Conservation (phyloP, 2,797 vertebrate genomes). For the Tenualosa ilisha region DNA sequence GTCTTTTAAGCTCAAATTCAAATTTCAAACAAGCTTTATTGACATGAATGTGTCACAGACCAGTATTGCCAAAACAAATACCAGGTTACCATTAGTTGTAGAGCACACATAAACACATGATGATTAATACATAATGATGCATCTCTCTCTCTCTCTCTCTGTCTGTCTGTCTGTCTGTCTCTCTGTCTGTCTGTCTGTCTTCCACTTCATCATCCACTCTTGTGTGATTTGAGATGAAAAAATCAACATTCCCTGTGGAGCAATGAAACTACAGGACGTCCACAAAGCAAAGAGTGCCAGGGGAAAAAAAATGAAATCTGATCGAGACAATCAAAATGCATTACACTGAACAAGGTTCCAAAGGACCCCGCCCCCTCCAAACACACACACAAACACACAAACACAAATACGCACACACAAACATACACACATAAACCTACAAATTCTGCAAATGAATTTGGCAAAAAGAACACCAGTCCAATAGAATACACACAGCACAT, state of each 20-base stretch:
- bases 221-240: background rate
- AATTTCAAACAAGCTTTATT: background rate
- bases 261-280: background rate
- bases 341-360: background rate
- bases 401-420: background rate
- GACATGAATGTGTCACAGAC: background rate
- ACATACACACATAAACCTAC: background rate
- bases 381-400: slow-evolving; percentile 26
- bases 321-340: background rate
- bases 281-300: background rate
- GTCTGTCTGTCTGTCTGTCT: background rate
- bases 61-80: background rate
- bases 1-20: background rate
- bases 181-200: background rate
- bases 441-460: background rate
- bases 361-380: background rate
- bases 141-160: background rate
- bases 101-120: background rate
- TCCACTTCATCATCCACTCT: background rate
- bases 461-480: background rate
- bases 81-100: background rate
- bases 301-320: background rate
- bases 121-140: background rate
- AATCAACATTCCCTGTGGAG: background rate
- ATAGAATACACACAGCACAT: background rate